Conservation (phyloP, 1,140 invertebrate genomes). For the Dufourea novaeangliae region DNA sequence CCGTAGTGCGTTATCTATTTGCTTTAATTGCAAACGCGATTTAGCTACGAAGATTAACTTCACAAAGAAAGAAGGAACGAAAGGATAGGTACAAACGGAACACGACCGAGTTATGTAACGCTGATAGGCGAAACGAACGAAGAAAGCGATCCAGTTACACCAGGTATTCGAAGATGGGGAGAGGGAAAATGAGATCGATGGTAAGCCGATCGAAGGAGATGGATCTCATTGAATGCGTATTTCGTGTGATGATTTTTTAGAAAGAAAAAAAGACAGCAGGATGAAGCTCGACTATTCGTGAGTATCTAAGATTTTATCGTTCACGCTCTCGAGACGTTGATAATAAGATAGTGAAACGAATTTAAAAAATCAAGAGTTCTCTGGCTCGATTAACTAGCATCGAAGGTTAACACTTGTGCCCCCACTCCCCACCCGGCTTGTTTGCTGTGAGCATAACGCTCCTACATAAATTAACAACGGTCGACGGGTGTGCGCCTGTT, state of each 20-base stretch:
- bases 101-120: neutral
- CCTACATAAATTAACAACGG: conserved; percentile 4
- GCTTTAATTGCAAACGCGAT: conserved; percentile 7
- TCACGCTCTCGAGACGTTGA: neutral
- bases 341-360: neutral
- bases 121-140: neutral
- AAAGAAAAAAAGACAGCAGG: neutral
- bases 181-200: neutral
- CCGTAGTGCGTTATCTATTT: conserved; percentile 2
- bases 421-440: neutral
- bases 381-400: neutral
- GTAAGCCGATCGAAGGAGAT: neutral
- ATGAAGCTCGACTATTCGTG: neutral
- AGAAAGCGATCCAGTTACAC: neutral
- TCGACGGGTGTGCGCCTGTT: neutral
- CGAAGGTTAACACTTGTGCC: neutral
- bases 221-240: neutral
- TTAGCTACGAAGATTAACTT: neutral
- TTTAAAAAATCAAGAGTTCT: neutral
- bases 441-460: neutral
- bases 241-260: too few species aligned
- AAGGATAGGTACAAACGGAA: neutral
- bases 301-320: neutral
- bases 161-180: neutral
- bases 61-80: too few species aligned